Conservation (phyloP, 2,797 vertebrate species). For the Oryzias dopingdopingensis region DNA sequence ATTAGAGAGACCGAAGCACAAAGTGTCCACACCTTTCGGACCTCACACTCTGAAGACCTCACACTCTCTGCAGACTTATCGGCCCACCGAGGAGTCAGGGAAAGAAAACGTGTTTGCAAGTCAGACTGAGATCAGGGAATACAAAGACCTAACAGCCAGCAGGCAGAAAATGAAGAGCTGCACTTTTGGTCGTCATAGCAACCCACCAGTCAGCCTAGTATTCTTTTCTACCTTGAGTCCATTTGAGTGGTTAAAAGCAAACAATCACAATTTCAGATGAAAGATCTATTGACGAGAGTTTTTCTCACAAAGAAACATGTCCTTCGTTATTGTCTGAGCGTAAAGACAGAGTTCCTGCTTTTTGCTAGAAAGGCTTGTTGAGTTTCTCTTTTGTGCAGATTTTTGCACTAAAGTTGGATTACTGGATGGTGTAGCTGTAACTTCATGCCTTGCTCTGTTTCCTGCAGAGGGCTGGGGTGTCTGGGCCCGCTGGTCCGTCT, state of each 20-base stretch:
- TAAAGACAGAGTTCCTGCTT: constrained; percentile 23
- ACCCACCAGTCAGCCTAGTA: constrained; percentile 47
- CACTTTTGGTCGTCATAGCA: constrained; percentile 67
- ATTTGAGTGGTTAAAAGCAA: constrained; percentile 42
- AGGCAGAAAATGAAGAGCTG: constrained; percentile 60
- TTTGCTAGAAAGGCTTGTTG: neutral
- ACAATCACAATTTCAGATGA: constrained; percentile 43
- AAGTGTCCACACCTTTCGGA: constrained; percentile 47
- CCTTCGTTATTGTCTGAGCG: constrained; percentile 19
- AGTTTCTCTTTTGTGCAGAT: constrained; percentile 6
- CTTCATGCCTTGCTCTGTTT: constrained; percentile 4
- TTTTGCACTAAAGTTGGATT: neutral
- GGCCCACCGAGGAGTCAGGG: constrained; percentile 26
- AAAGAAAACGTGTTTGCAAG: constrained; percentile 43
- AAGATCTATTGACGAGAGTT: neutral
- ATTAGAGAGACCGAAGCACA: constrained; percentile 40
- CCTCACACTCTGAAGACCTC: constrained; percentile 36
- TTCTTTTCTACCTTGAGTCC: constrained; percentile 22
- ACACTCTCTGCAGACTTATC: constrained; percentile 11
- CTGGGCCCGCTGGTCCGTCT: constrained; percentile 94
- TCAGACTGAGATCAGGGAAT: constrained; percentile 23
- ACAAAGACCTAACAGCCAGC: constrained; percentile 66
- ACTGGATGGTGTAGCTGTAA: neutral
- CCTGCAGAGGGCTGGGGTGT: constrained; percentile 88
- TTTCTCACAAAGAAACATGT: constrained; percentile 17